Base-by-base conservation (phyloP, 2,888 invertebrate genomes). In the Oxycera nigricornis region DNA sequence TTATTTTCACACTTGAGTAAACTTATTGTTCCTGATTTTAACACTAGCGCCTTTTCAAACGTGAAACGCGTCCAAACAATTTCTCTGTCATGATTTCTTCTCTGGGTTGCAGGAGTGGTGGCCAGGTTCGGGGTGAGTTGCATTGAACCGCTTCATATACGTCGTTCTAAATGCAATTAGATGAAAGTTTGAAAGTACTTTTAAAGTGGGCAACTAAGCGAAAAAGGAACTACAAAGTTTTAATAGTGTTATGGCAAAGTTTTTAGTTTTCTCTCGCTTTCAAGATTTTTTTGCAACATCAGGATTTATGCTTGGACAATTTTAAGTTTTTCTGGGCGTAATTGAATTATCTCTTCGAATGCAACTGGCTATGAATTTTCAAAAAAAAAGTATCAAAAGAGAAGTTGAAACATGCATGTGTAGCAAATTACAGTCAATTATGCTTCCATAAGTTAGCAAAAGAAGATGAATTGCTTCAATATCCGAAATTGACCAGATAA, bases 171-270 rank as follows among this genome's bases (percentile, higher is more conserved):
- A 68, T 68, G 68, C 68, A 68, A 68, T 68, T 68, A 68, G 52
- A 50, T 17, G 24, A 22, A 62, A 62, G 68, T 68, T 68, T 17
- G 17, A 24, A 68, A 68, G 50, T 50, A 68, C 39, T 50, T 28
- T n/a, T 3, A 68, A 68, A 68, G 68, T 68, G 30, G 68, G 68
- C 68, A 68, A 30, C 68, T 68, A 68, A 68, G 68, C 68, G 68
- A 50, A 68, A 68, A 68, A 68, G 52, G 68, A 22, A 68, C 52
- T 68, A 68, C 68, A n/a, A 68, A 68, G 17, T 68, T 68, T 67
- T 68, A 68, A 68, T 68, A 68, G 68, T 68, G 68, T 68, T 68
- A 68, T 24, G 46, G 50, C 17, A 28, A 50, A 62, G 35, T 30
- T 62, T 62, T 35, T 35, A 35, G 35, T 62, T 62, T 35, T 31